A percentile compares a stretch with the other conserved stretches of the same genome.
These are phyloP conservation scores for Palaemon carinicauda DNA, from an alignment of 1,140 invertebrate genomes.

Conservation along the genomic window DNA sequence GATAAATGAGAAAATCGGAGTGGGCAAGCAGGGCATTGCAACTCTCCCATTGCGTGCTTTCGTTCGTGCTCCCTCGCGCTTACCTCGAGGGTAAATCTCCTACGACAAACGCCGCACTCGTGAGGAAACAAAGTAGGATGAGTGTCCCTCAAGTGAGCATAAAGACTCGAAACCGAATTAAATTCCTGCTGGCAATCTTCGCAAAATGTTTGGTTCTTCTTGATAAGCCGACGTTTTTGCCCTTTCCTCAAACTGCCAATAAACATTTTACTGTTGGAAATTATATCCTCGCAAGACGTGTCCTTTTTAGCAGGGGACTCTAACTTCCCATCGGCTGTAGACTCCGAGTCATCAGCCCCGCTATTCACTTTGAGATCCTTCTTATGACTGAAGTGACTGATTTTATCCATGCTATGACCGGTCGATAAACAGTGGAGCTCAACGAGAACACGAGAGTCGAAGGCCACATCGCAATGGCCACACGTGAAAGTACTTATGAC, in stretches of 20 bases:
- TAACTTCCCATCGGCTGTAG: background rate
- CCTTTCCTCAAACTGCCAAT: background rate
- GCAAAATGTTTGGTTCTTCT: slow-evolving; percentile 28
- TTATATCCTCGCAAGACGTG: no score
- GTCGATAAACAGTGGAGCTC: slow-evolving; percentile 44
- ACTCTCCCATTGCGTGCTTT: slow-evolving; percentile 33
- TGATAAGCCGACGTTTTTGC: slow-evolving; percentile 24
- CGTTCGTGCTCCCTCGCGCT: slow-evolving; percentile 47
- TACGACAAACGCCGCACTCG: slow-evolving; percentile 31
- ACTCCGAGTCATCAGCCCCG: background rate
- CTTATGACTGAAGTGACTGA: background rate
- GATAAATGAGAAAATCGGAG: slow-evolving; percentile 39
- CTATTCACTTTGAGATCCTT: background rate
- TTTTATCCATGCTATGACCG: background rate
- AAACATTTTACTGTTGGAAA: background rate
- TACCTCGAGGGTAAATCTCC: slow-evolving; percentile 34
- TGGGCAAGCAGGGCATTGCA: slow-evolving; percentile 44
- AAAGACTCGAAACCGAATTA: slow-evolving; percentile 36
- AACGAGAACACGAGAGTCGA: slow-evolving; percentile 6
- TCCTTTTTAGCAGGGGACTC: background rate
- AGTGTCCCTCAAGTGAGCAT: slow-evolving; percentile 9
- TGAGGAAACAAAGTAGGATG: slow-evolving; percentile 38
- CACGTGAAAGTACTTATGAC: background rate
- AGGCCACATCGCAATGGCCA: slow-evolving; percentile 21
- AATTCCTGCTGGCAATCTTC: slow-evolving; percentile 36